Percentiles rank a stretch among this genome's conserved stretches.
These are phyloP conservation scores for Chelon labrosus DNA, from an alignment of 2,797 vertebrate species.

Conservation along the genomic window DNA sequence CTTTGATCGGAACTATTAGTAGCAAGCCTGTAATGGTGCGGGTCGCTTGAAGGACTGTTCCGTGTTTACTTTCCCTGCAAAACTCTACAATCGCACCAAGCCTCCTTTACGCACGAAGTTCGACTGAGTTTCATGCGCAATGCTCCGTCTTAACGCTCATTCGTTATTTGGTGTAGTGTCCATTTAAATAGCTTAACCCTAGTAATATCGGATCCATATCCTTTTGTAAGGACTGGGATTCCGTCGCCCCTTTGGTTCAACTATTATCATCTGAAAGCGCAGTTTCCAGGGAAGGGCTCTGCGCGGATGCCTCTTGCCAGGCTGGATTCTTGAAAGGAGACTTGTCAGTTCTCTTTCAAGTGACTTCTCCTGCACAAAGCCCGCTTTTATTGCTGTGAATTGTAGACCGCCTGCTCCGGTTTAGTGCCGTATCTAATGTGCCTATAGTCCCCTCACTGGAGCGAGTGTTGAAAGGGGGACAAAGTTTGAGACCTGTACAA, in stretches of 20 bases:
- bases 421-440: constrained; percentile 89
- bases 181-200: constrained; percentile 27
- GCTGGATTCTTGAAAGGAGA: constrained; percentile 81
- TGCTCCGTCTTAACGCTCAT: constrained; percentile 37
- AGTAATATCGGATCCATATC: constrained; percentile 58
- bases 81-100: constrained; percentile 30
- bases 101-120: constrained; percentile 65
- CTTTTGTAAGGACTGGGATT: constrained; percentile 50
- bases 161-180: constrained; percentile 30
- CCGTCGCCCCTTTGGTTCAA: constrained; percentile 60
- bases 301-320: constrained; percentile 81
- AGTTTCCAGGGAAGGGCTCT: constrained; percentile 77
- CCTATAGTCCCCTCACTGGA: constrained; percentile 80
- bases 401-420: constrained; percentile 85
- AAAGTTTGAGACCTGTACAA: constrained; percentile 90
- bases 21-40: constrained; percentile 24
- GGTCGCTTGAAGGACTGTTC: constrained; percentile 25
- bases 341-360: constrained; percentile 88
- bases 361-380: constrained; percentile 88
- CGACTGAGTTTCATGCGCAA: constrained; percentile 56
- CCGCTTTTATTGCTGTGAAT: constrained; percentile 84
- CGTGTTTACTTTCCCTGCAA: constrained; percentile 61
- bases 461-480: constrained; percentile 82
- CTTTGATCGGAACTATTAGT: constrained; percentile 48
- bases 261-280: constrained; percentile 84